Evolutionary conservation across 1,140 invertebrate genomes (phyloP).

Genomic region (Elysia chlorotica): DNA sequence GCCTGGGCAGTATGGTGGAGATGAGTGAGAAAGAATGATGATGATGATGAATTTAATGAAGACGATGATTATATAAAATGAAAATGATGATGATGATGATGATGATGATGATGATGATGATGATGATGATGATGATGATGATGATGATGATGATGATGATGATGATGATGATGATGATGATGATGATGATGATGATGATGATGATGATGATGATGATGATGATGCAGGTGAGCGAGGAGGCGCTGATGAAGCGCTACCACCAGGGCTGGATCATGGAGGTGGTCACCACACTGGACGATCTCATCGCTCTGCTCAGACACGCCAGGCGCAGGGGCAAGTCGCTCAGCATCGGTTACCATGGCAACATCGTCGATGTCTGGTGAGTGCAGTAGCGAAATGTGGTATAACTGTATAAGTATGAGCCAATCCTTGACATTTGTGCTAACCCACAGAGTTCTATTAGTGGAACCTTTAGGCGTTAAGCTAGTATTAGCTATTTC

Average conservation of each 20-base stretch:
- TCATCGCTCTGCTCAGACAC: conserved; percentile 64
- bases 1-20: too few relatives aligned
- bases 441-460: background rate
- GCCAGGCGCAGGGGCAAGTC: conserved; percentile 52
- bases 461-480: background rate
- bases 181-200: conserved; percentile 27
- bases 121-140: conserved; percentile 8
- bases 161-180: conserved; percentile 22
- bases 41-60: too few relatives aligned
- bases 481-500: background rate
- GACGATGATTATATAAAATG: too few relatives aligned
- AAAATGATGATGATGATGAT: background rate
- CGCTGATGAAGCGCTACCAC: conserved; percentile 68
- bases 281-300: conserved; percentile 64
- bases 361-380: conserved; percentile 69
- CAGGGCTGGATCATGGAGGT: conserved; percentile 72
- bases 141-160: conserved; percentile 17
- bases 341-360: conserved; percentile 71
- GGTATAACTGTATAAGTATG: background rate
- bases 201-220: too few relatives aligned
- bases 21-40: too few relatives aligned
- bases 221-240: conserved; percentile 67
- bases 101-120: conserved; percentile 11
- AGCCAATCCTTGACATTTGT: background rate
- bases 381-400: conserved; percentile 31